phyloP scores from a whole-genome alignment of 2,113 vertebrate genomes.

The Muntiacus reevesi region DNA sequence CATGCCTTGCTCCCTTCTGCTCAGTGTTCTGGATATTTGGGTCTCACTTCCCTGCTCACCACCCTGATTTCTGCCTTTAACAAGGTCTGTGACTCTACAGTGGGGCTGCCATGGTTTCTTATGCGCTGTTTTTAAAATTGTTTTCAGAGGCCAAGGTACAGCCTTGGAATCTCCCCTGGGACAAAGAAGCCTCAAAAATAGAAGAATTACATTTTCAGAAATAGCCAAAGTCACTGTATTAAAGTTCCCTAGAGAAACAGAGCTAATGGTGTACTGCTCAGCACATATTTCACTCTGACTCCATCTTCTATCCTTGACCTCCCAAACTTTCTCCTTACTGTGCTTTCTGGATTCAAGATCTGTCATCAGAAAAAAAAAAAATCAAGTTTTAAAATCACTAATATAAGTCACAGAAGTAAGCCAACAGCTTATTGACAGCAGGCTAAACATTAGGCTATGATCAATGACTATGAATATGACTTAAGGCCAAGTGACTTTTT shows the following conservation, averaged over 20 bases:
- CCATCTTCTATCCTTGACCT: background rate
- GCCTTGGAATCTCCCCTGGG: background rate
- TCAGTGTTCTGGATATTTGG: background rate
- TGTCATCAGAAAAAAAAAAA: background rate
- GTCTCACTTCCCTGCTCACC: background rate
- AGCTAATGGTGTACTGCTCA: background rate
- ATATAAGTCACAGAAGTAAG: background rate
- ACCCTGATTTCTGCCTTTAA: background rate
- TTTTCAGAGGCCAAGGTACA: background rate
- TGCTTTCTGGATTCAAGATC: background rate
- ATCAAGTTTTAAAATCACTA: background rate
- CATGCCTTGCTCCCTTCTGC: background rate
- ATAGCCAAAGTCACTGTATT: background rate
- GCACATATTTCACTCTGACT: background rate
- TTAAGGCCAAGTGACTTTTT: background rate
- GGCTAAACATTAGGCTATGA: background rate
- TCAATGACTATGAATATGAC: background rate
- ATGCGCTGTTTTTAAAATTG: background rate
- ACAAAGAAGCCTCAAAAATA: background rate
- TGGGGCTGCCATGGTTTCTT: background rate
- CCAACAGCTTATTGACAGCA: background rate
- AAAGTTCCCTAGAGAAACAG: background rate
- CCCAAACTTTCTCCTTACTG: background rate
- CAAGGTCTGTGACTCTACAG: background rate
- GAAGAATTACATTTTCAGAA: background rate